Base-by-base conservation (phyloP, 2,797 vertebrate genomes). In the Malurus leucopterus region DNA sequence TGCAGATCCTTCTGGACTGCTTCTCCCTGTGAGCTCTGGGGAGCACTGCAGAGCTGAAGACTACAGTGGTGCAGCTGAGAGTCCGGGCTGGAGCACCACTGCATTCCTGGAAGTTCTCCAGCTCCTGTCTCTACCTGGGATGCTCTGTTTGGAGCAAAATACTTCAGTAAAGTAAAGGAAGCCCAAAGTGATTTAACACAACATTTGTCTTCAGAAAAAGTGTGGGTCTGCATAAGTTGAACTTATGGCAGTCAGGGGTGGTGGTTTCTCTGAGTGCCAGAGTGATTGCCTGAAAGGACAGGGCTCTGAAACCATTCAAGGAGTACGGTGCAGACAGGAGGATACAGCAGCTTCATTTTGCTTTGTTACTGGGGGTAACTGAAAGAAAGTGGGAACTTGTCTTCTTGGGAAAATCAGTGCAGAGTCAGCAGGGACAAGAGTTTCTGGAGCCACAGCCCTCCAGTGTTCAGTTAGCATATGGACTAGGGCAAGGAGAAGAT, bases 141-240 rank as follows among this genome's bases (percentile, higher is more conserved):
- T 1, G 3, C 13, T 61, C 73, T 55, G 21, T 38, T 64, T 44
- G 50, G 26, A 21, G 41, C 58, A 80, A 85, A 69, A 47, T 23
- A 23, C 18, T 72, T 72, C 15, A 71, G 41, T 41, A 82, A 80
- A 74, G 7, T 32, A 64, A 59, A 63, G 24, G n/a, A 78, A 23
- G 19, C 51, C 9, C 19, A 11, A 73, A 38, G 16, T 27, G 9
- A 13, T 59, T 73, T 61, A 68, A 20, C 9, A 9, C 13, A 51
- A 3, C 16, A 4, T 61, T 63, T 58, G 7, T n/a, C 36, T 61
- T 58, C 36, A 79, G 22, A 84, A 64, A 70, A 34, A 76, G 3
- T 23, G 22, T 18, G 43, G 20, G 5, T 65, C 24, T 36, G 29
- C 0, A 0, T 13, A 43, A 15, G 34, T 58, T 41, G 6, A 5